These are phyloP conservation scores for Dallia pectoralis DNA, from an alignment of 2,797 vertebrate species.

Conservation along the genomic window DNA sequence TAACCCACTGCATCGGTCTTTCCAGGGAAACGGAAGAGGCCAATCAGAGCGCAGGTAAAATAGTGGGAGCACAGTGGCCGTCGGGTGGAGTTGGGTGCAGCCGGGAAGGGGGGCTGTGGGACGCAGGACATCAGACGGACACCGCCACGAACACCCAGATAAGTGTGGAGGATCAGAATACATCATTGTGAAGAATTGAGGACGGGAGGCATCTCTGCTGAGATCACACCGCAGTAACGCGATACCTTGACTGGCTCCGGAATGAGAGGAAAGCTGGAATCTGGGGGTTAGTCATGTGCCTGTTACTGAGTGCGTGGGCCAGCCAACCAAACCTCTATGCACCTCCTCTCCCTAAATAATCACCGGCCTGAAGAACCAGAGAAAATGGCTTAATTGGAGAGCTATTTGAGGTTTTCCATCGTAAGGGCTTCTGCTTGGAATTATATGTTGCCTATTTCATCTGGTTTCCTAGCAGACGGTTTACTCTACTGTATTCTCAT, in stretches of 20 bases:
- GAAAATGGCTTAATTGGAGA: slow-evolving; percentile 72
- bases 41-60: slow-evolving; percentile 20
- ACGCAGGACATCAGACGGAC: slow-evolving; percentile 2
- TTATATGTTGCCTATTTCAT: slow-evolving; percentile 55
- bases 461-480: slow-evolving; percentile 33
- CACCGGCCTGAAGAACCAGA: slow-evolving; percentile 62
- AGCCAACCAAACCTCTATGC: slow-evolving; percentile 61
- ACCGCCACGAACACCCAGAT: slow-evolving; percentile 15
- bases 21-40: slow-evolving; percentile 33
- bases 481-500: slow-evolving; percentile 50
- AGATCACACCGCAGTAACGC: slow-evolving; percentile 38
- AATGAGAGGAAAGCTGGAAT: slow-evolving; percentile 39
- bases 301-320: slow-evolving; percentile 31
- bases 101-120: background rate
- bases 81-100: background rate
- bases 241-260: slow-evolving; percentile 48
- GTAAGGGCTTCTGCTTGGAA: slow-evolving; percentile 54
- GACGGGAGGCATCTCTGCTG: slow-evolving; percentile 39
- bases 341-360: slow-evolving; percentile 68
- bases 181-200: slow-evolving; percentile 30
- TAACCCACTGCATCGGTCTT: slow-evolving; percentile 43
- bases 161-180: slow-evolving; percentile 40
- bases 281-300: slow-evolving; percentile 27
- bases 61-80: slow-evolving; percentile 3
- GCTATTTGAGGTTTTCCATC: slow-evolving; percentile 60